Evolutionary conservation across 2,888 invertebrate species (phyloP), one percentile per base, ranked within the genome.

Genomic region (Petrolisthes cinctipes): DNA sequence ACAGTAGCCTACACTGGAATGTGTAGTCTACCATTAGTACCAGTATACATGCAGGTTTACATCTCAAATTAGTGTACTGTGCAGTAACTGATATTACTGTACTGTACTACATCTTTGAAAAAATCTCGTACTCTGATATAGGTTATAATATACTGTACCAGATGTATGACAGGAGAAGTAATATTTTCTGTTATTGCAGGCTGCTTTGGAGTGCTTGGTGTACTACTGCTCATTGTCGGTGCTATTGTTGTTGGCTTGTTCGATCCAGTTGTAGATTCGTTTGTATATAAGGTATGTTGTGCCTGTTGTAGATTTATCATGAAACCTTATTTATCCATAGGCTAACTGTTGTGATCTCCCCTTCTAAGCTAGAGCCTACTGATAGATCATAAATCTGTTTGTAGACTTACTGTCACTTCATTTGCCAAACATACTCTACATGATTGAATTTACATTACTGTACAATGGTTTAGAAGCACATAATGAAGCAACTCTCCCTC

Each of bases 221-320:
- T 86, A 51, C 23, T 86, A 20, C 75, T 86, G 51, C 51, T 86
- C 11, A 53, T 76, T 17, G 20, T 86, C n/a, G 82, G 86, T 23
- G 66, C 73, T 14, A 6, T 86, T 20, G 75, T 86, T 61, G 53
- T 54, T 61, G 82, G 75, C 20, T n/a, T 82, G 20, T 86, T 86
- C 61, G 86, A 86, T 56, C 23, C 61, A 6, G 17, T 86, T 73
- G 75, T 86, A 4, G 61, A 86, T 54, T 53, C 71, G 9, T 51
- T 86, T n/a, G 66, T 86, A n/a, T 23, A 57, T 75, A 57, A 86
- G 86, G 86, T 86, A 61, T 71, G 82, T 85, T 14, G 57, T 14
- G 20, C 75, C 20, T 14, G 17, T 20, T 75, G 9, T 9, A 75
- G 9, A 75, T n/a, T 9, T 20, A 1, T 20, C 37, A 37, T 37